Base-by-base conservation (phyloP, 2,888 invertebrate species). In the Mongoloraphidia duomilia region DNA sequence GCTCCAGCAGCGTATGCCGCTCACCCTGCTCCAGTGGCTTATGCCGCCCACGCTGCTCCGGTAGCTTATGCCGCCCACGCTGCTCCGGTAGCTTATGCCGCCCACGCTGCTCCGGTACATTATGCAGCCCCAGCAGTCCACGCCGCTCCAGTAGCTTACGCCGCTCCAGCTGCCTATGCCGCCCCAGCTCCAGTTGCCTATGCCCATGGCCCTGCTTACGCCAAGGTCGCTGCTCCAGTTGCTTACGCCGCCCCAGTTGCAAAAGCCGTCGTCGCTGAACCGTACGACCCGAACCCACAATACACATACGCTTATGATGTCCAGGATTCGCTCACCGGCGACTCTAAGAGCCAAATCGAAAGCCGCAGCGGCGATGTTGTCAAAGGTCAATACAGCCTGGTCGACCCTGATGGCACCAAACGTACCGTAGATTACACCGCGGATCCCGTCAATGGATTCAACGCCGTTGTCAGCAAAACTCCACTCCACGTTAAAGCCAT, bases 401-500 rank as follows among this genome's bases (percentile, higher is more conserved):
- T 69, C 47, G 71, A 71, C 56, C 64, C 71, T 53, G 71, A 71
- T 54, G 71, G 71, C 55, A 69, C 68, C 43, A 61, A 66, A 49
- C 66, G 71, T 50, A 59, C 67, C 57, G 71, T 71, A 13, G 70
- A 70, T 57, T 71, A 71, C 59, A 67, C 69, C 35, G 69, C 71
- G 47, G 71, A 71, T 61, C 70, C 70, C 39, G 66, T 68, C 39
- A 66, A 71, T 55, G 71, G 71, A 47, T 72, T 72, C 65, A 71
- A 72, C 55, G 71, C 72, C 49, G 68, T 70, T 46, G 72, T 70
- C 38, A 68, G 65, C 53, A 68, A 49, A 42, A n/a, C 11, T 36
- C 40, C 41, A 50, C 60, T 14, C 57, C 63, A 26, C 57, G 59
- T 3, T 71, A 64, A 65, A 12, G 44, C 60, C 14, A 63, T 63